Conservation (phyloP, 2,113 vertebrate genomes). For the Pholis gunnellus region DNA sequence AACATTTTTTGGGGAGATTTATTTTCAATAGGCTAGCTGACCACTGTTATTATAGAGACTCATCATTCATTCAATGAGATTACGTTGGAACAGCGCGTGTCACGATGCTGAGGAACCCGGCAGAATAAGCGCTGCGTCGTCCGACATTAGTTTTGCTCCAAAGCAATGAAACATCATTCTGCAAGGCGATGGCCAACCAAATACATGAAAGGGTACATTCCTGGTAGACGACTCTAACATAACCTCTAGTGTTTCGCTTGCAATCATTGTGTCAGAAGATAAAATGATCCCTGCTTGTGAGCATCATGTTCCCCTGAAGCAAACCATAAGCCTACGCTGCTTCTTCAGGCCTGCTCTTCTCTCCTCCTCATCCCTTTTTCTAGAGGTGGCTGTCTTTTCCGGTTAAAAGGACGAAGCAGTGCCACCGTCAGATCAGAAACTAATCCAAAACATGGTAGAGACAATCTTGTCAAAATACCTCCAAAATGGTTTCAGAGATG, state of each 20-base stretch:
- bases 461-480: background rate
- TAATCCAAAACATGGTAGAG: background rate
- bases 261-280: background rate
- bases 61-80: background rate
- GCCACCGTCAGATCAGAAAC: background rate
- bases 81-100: background rate
- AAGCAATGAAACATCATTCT: background rate
- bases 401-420: background rate
- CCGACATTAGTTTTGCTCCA: background rate
- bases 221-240: background rate
- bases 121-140: background rate
- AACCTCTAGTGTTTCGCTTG: background rate
- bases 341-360: background rate
- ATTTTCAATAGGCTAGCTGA: background rate
- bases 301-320: background rate
- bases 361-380: background rate
- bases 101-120: background rate
- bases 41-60: background rate
- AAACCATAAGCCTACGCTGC: background rate
- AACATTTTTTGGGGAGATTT: background rate
- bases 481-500: background rate
- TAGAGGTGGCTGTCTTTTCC: background rate
- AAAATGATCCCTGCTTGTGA: background rate
- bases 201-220: background rate
- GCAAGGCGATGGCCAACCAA: background rate